Base-by-base conservation (phyloP, 2,797 vertebrate species). In the Neosilurus mollespiculum region DNA sequence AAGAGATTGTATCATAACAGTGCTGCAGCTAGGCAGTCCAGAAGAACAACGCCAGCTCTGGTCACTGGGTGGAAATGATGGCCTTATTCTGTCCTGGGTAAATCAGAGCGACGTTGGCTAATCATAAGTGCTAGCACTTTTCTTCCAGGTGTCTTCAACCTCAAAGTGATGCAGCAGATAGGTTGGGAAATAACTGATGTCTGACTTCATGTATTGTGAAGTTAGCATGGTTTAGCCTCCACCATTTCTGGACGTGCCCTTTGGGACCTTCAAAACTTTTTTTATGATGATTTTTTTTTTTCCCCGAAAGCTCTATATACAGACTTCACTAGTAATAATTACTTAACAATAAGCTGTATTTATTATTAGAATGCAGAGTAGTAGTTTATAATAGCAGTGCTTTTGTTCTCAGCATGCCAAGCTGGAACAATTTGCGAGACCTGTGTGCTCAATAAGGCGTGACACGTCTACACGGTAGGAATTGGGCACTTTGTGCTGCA, bases 331-430 rank as follows among this genome's bases (percentile, higher is more conserved):
- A 16, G 58, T 8, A 61, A 43, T 62, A 49, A 78, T 49, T 61
- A 24, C 30, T 56, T 54, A 24, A 73, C 20, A 16, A 37, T 22
- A 8, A 12, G 4, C 5, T 59, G 2, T 4, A 20, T 77, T 49
- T 78, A 24, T 62, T 78, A 62, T 62, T 78, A 18, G 59, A 34
- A 62, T 56, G 9, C 14, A 58, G 30, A 71, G 22, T 34, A 58
- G 16, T 75, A 34, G n/a, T 43, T 37, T 77, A 43, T 49, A 77
- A 37, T n/a, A n/a, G 56, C 73, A 8, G 75, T 62, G n/a, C 58
- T 43, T 77, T 43, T 4, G 22, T 77, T 22, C 58, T 8, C 58
- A 43, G 58, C 58, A 77, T 49, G 58, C 58, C 75, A 16, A n/a
- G 20, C 11, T 61, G 58, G 22, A 24, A 14, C 58, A 24, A 10